Percentiles rank a stretch among this genome's conserved stretches.
phyloP scores from a whole-genome alignment of 2,113 vertebrate species.

The Cephalopterus ornatus region DNA sequence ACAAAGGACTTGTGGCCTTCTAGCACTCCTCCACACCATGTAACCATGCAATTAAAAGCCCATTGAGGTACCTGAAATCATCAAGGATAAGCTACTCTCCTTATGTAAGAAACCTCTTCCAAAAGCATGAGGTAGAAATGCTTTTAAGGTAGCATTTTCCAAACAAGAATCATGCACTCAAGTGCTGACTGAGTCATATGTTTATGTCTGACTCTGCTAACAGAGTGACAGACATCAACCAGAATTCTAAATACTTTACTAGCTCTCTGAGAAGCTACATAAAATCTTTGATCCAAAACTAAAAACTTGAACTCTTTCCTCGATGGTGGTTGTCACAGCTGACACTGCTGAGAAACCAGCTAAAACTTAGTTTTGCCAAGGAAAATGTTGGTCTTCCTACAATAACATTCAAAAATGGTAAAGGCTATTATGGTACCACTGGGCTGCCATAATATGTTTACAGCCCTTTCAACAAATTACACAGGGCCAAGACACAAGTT shows the following conservation, averaged over 20 bases:
- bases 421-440: background rate
- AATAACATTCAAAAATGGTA: background rate
- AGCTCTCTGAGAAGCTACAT: background rate
- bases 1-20: background rate
- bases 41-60: background rate
- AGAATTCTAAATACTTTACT: conserved; percentile 36
- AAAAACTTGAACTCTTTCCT: background rate
- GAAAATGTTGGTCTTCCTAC: background rate
- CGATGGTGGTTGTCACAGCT: background rate
- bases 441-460: background rate
- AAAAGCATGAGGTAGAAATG: background rate
- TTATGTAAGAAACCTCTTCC: background rate
- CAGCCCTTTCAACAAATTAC: background rate
- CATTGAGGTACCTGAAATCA: conserved; percentile 5
- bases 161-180: conserved; percentile 21
- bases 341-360: background rate
- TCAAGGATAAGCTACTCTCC: conserved; percentile 27
- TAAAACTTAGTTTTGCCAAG: background rate
- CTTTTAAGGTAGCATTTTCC: conserved; percentile 33
- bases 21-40: background rate
- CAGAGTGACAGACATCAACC: background rate
- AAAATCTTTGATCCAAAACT: background rate
- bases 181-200: conserved; percentile 40
- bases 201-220: background rate
- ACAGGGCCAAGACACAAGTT: background rate